Base-by-base conservation (phyloP, 2,888 invertebrate species). In the Parnassius orleans region DNA sequence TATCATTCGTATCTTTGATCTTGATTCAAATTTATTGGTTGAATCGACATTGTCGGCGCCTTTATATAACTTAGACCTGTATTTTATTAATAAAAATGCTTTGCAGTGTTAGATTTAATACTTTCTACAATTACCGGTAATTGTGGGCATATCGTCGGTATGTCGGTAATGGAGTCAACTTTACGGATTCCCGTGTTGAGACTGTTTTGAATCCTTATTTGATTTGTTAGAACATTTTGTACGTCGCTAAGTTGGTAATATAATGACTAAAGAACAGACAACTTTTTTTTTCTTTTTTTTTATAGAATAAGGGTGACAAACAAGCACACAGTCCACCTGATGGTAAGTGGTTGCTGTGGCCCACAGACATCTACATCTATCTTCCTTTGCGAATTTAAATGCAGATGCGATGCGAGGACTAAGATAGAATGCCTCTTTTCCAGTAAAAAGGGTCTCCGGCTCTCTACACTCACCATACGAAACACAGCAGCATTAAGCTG, bases 1-100 rank as follows among this genome's bases (percentile, higher is more conserved):
- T 78, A 87, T 86, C 86, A 77, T 80, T 86, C 86, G 78, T 80
- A 80, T 83, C 86, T 75, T 72, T 69, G 75, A 89, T 89, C 89
- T 87, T 88, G 89, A 89, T 89, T 86, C 83, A 89, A 88, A 89
- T 89, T 89, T 89, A 89, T 89, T 86, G 76, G 84, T 76, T 81
- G 76, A 77, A 83, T 79, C 80, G 77, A 72, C 74, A 70, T 71
- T 73, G 79, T 72, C 78, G 79, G 72, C 77, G 77, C 74, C 78
- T 77, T 76, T 63, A 43, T 57, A 47, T 19, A 33, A 42, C 15
- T 46, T 61, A 47, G 48, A 43, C 44, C 19, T 15, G 44, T 50
- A 44, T 50, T 57, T 59, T 57, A 52, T 52, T 53, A n/a, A 33
- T 50, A 60, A 55, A 60, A 63, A 66, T 64, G 61, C 56, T 57